Conservation (phyloP, 2,797 vertebrate genomes). For the Podargus strigoides region DNA sequence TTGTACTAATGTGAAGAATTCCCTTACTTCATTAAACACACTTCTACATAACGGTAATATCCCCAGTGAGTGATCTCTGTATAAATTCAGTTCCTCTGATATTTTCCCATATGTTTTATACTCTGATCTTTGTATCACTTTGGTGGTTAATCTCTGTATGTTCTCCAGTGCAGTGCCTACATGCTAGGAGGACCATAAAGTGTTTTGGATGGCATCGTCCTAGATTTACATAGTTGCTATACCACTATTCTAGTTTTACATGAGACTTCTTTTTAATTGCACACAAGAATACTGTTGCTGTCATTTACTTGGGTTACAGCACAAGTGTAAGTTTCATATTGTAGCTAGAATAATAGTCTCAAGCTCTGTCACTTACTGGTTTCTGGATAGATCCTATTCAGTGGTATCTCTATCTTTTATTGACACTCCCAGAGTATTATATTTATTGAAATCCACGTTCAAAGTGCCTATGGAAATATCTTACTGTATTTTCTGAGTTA, state of each 20-base stretch:
- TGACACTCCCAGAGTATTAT: background rate
- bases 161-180: background rate
- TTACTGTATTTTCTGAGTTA: background rate
- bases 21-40: constrained; percentile 59
- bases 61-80: constrained; percentile 56
- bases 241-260: background rate
- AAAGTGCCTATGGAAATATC: background rate
- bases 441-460: background rate
- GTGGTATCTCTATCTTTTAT: background rate
- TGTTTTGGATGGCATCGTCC: background rate
- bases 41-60: constrained; percentile 57
- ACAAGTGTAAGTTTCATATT: background rate
- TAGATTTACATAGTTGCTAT: background rate
- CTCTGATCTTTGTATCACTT: constrained; percentile 26
- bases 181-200: background rate
- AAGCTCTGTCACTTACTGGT: background rate
- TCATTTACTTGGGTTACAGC: background rate
- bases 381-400: background rate
- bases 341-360: background rate
- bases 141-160: background rate
- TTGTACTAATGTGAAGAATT: constrained; percentile 64
- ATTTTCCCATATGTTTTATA: constrained; percentile 39
- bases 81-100: constrained; percentile 56
- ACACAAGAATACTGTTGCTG: background rate
- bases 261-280: background rate